Base-by-base conservation (phyloP, 2,888 invertebrate species). In the Papilio protenor region DNA sequence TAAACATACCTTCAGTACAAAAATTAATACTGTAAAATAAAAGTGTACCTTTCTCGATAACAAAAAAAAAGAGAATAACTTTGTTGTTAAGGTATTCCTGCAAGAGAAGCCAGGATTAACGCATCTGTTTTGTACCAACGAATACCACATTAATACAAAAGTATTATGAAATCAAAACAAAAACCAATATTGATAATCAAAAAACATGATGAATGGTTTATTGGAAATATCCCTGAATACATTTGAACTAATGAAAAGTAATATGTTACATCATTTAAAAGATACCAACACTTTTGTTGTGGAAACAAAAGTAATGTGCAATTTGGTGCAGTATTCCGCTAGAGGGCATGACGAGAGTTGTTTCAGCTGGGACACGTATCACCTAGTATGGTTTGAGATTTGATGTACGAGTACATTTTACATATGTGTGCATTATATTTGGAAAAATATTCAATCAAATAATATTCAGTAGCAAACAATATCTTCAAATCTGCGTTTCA, bases 231-330 rank as follows among this genome's bases (percentile, higher is more conserved):
- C 52, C 33, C 33, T n/a, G 33, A 66, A 71, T 27, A 73, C 73
- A 73, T 73, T 64, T 69, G 11, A 76, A 64, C 61, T n/a, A 55
- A 47, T 66, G 55, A 33, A 61, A 73, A 73, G 57, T 73, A 64
- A 66, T 55, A 69, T 45, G 77, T 73, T 47, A 73, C 61, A 61
- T 55, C 18, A 45, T 71, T 72, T 72, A 49, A 72, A 72, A 71
- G 47, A 71, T 27, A 76, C 71, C 33, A 59, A 49, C 71, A 49
- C 33, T 70, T 71, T 59, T 73, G 47, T 77, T 57, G 55, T 23
- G 5, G 23, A 73, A 73, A 77, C 66, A 77, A 77, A 77, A 73
- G 77, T 69, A 77, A 55, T 66, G 57, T 40, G 73, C 73, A 77
- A 73, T 77, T 77, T 66, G 27, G 77, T 64, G 40, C 55, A 57